These are phyloP conservation scores for Serripes groenlandicus DNA, from an alignment of 2,888 invertebrate genomes.

Conservation along the genomic window DNA sequence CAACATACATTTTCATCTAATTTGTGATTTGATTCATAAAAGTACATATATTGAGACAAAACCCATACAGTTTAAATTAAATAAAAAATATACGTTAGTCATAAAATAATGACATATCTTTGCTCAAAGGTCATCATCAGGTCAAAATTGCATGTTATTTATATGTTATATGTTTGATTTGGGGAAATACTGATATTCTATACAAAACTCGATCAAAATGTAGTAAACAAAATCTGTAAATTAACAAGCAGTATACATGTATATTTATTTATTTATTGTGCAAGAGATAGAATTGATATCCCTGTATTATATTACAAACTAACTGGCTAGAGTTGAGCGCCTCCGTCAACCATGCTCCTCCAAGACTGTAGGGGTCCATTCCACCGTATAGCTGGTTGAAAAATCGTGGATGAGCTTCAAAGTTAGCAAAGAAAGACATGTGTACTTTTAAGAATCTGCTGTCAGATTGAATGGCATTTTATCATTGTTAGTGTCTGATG, in stretches of 20 bases:
- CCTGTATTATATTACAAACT: conserved; percentile 69
- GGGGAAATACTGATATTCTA: conserved; percentile 2
- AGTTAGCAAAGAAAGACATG: conserved; percentile 20
- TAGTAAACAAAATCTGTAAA: conserved; percentile 1
- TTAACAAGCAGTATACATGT: background rate
- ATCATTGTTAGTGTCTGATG: no score
- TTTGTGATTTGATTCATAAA: no score
- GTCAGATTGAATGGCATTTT: conserved; percentile 6
- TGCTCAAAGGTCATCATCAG: no score
- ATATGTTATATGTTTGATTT: background rate
- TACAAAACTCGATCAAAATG: background rate
- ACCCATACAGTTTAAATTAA: no score
- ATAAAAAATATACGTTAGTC: no score
- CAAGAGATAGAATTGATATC: conserved; percentile 14
- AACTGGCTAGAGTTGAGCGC: conserved; percentile 99
- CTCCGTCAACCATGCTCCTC: conserved; percentile 99
- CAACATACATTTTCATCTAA: no score
- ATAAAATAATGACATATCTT: no score
- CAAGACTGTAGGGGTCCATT: conserved; percentile 97
- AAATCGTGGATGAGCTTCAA: conserved; percentile 93
- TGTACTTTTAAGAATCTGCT: conserved; percentile 6
- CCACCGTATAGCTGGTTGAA: conserved; percentile 99
- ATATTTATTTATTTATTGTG: background rate
- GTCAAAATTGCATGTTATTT: no score
- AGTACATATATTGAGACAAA: no score